These are phyloP conservation scores for Tuta absoluta DNA, from an alignment of 2,888 invertebrate species.

Conservation along the genomic window DNA sequence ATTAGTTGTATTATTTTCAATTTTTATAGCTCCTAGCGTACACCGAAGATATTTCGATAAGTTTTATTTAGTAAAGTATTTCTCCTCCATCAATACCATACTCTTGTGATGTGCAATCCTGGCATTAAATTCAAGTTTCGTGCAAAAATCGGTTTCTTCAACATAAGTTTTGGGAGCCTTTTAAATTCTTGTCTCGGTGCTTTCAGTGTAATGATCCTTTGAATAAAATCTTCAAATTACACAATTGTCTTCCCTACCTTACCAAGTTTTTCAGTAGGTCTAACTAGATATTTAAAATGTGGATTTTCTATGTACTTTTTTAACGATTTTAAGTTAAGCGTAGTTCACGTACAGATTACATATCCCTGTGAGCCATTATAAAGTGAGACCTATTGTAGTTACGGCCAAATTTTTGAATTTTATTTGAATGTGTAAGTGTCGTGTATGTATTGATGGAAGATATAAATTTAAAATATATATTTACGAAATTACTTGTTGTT, in stretches of 20 bases:
- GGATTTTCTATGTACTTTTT: constrained; percentile 10
- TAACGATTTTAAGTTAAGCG: constrained; percentile 31
- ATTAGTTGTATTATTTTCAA: constrained; percentile 81
- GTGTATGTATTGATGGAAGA: constrained; percentile 82
- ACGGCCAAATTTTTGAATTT: constrained; percentile 69
- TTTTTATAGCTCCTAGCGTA: constrained; percentile 82
- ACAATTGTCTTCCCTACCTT: constrained; percentile 71
- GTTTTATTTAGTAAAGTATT: constrained; percentile 80
- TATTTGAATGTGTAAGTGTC: constrained; percentile 74
- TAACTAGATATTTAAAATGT: constrained; percentile 40
- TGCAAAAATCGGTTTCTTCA: constrained; percentile 17
- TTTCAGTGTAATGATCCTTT: constrained; percentile 46
- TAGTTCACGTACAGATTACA: constrained; percentile 27
- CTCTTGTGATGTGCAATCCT: constrained; percentile 58
- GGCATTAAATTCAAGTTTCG: constrained; percentile 18
- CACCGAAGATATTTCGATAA: constrained; percentile 82
- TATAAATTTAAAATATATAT: constrained; percentile 82
- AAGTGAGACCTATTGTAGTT: constrained; percentile 69
- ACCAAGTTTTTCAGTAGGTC: constrained; percentile 52
- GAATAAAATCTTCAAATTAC: constrained; percentile 42
- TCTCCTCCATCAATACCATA: constrained; percentile 81
- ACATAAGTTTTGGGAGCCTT: constrained; percentile 27
- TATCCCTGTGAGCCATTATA: constrained; percentile 54
- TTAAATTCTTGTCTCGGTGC: constrained; percentile 46
- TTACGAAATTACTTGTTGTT: constrained; percentile 72